Evolutionary conservation across 1,140 invertebrate genomes (phyloP).

Genomic region (Calephelis nemesis): DNA sequence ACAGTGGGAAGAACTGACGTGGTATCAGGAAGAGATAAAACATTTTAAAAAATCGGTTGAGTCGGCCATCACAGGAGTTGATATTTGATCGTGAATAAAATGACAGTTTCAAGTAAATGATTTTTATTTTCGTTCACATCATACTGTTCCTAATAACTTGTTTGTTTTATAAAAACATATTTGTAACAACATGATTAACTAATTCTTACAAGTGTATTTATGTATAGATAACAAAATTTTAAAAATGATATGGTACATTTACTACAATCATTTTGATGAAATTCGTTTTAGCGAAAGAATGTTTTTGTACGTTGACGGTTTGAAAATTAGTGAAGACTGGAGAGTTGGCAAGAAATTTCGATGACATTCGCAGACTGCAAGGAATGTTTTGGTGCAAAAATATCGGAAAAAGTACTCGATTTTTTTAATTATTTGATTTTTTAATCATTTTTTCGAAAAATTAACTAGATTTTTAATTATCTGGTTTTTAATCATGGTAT

Average conservation of each 20-base stretch:
- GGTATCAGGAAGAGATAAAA: too few relatives aligned
- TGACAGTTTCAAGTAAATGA: conserved; percentile 62
- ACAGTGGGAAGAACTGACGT: too few relatives aligned
- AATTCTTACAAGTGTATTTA: conserved; percentile 57
- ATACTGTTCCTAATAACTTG: conserved; percentile 72
- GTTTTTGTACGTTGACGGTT: conserved; percentile 9
- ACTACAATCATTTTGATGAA: conserved; percentile 48
- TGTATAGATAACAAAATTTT: conserved; percentile 62
- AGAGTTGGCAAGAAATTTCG: background rate
- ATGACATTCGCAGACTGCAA: background rate
- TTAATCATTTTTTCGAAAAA: too few relatives aligned
- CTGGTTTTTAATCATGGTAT: too few relatives aligned
- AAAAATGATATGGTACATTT: conserved; percentile 76
- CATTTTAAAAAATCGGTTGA: too few relatives aligned
- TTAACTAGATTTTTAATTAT: too few relatives aligned
- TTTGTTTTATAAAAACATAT: conserved; percentile 76
- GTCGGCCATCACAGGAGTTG: too few relatives aligned
- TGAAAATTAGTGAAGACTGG: background rate
- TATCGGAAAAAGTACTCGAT: too few relatives aligned
- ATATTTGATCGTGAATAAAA: conserved; percentile 9
- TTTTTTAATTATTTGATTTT: too few relatives aligned
- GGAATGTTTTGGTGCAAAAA: too few relatives aligned
- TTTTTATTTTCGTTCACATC: conserved; percentile 75
- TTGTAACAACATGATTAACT: conserved; percentile 74
- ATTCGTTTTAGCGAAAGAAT: conserved; percentile 23